These are phyloP conservation scores for Pachypanchax playfairii DNA, from an alignment of 2,113 vertebrate genomes.

Conservation along the genomic window DNA sequence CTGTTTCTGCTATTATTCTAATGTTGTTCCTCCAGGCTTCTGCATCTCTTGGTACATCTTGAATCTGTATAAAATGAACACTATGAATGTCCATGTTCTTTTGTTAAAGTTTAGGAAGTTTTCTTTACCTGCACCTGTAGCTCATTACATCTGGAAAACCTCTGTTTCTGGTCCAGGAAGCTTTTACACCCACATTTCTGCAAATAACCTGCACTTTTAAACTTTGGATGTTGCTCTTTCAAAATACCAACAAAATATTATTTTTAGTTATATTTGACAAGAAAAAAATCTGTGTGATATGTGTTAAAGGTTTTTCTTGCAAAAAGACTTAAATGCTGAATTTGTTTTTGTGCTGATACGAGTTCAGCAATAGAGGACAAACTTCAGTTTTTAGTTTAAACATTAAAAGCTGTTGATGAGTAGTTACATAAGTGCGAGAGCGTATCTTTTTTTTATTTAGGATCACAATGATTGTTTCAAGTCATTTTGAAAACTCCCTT, in stretches of 20 bases:
- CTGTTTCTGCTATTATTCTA: neutral
- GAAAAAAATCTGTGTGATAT: neutral
- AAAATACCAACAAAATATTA: too few species aligned
- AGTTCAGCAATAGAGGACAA: too few species aligned
- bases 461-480: too few species aligned
- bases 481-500: too few species aligned
- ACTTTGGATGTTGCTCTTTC: too few species aligned
- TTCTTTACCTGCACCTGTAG: neutral
- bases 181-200: too few species aligned
- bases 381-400: too few species aligned
- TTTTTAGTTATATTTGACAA: neutral
- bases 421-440: too few species aligned
- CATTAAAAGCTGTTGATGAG: too few species aligned
- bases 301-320: neutral
- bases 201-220: too few species aligned
- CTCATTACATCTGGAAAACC: neutral
- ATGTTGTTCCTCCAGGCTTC: neutral
- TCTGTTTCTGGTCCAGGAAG: too few species aligned
- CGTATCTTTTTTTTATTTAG: too few species aligned
- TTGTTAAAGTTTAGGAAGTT: neutral
- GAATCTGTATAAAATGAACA: neutral
- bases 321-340: neutral
- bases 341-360: constrained; percentile 16
- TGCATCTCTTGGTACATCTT: neutral
- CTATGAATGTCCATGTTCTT: neutral